phyloP scores from a whole-genome alignment of 2,888 invertebrate species.

The Papilio demoleus region DNA sequence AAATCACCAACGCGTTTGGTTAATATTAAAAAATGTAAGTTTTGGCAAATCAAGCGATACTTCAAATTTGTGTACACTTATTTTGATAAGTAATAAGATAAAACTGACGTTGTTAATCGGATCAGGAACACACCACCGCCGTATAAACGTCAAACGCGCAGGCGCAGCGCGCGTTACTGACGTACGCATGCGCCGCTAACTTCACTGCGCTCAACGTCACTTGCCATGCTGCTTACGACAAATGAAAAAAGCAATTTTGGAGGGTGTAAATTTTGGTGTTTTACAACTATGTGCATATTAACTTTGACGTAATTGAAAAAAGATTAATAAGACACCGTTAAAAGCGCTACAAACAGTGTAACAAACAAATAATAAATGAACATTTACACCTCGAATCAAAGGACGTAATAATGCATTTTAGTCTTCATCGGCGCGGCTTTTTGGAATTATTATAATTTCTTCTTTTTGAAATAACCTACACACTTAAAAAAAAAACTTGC shows the following conservation, averaged over 20 bases:
- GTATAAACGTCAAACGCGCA: constrained; percentile 82
- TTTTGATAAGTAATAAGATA: constrained; percentile 53
- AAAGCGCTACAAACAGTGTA: not conserved
- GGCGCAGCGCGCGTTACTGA: constrained; percentile 81
- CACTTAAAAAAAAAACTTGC: too few species aligned
- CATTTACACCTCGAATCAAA: not conserved
- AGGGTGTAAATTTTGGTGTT: too few species aligned
- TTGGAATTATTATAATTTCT: not conserved
- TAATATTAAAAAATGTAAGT: constrained; percentile 3
- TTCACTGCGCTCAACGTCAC: constrained; percentile 69
- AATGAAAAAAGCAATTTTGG: constrained; percentile 35
- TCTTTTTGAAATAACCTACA: too few species aligned
- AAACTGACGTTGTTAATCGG: constrained; percentile 83
- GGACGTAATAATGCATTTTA: not conserved
- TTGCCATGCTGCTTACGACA: constrained; percentile 44
- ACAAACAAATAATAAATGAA: not conserved
- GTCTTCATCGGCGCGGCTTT: not conserved
- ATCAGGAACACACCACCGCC: constrained; percentile 82
- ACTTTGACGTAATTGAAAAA: too few species aligned
- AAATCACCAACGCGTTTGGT: constrained; percentile 2
- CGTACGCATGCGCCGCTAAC: constrained; percentile 74
- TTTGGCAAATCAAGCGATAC: constrained; percentile 65
- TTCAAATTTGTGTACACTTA: constrained; percentile 46
- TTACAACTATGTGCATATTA: too few species aligned
- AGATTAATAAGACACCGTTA: too few species aligned